phyloP scores from a whole-genome alignment of 2,797 vertebrate species.

The Cercopithecus hamlyni region DNA sequence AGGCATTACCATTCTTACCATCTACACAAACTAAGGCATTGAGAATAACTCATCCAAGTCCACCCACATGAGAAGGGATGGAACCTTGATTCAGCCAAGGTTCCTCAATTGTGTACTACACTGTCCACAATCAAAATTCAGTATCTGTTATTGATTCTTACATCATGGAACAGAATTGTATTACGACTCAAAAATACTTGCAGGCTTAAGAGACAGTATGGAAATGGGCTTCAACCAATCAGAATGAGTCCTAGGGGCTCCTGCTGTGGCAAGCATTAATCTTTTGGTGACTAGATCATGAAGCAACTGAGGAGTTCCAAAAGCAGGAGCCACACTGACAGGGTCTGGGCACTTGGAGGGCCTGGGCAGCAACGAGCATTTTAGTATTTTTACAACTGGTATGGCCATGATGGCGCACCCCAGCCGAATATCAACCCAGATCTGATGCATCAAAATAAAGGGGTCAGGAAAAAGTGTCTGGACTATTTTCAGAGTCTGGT shows the following conservation, averaged over 20 bases:
- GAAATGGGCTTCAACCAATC: neutral
- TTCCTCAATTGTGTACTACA: neutral
- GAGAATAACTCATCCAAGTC: neutral
- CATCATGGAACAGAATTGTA: neutral
- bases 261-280: neutral
- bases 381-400: neutral
- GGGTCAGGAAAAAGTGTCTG: neutral
- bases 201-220: neutral
- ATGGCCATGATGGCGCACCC: neutral
- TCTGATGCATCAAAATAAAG: neutral
- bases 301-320: neutral
- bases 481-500: neutral
- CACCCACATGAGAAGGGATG: neutral
- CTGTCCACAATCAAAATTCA: neutral
- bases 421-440: neutral
- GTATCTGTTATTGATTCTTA: neutral
- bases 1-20: neutral
- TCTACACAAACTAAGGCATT: neutral
- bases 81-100: neutral
- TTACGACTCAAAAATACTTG: neutral
- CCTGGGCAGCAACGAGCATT: neutral
- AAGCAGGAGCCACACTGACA: neutral
- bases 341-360: neutral
- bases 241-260: neutral
- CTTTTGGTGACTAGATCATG: neutral